phyloP scores from a whole-genome alignment of 2,888 invertebrate species.

The Dyspetes luteomarginatus region DNA sequence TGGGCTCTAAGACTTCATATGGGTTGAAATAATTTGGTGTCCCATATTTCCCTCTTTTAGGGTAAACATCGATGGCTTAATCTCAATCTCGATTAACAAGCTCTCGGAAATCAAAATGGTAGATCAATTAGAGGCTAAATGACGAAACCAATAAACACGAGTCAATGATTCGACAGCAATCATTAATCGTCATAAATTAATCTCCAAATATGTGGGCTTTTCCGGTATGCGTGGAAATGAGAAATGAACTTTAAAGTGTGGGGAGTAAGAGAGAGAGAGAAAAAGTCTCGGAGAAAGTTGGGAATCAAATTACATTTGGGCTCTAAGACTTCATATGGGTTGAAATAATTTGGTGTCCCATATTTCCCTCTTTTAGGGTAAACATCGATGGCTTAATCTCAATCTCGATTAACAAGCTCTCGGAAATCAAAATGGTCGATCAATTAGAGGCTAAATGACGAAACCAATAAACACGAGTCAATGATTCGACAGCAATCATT shows the following conservation, averaged over 20 bases:
- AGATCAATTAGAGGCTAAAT: not conserved
- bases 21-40: too few relatives aligned
- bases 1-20: too few relatives aligned
- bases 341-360: too few relatives aligned
- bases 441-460: not conserved
- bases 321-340: too few relatives aligned
- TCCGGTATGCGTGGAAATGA: conserved; percentile 31
- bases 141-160: conserved; percentile 37
- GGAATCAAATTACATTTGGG: too few relatives aligned
- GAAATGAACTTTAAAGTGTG: not conserved
- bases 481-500: conserved; percentile 40
- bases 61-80: not conserved
- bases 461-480: conserved; percentile 42
- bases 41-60: too few relatives aligned
- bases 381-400: not conserved
- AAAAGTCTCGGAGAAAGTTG: too few relatives aligned
- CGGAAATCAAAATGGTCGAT: conserved; percentile 9
- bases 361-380: not conserved
- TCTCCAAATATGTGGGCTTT: conserved; percentile 37
- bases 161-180: conserved; percentile 44
- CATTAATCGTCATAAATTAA: conserved; percentile 49
- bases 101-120: conserved; percentile 3
- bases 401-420: conserved; percentile 6
- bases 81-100: conserved; percentile 15
- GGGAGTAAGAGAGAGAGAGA: too few relatives aligned